phyloP scores from a whole-genome alignment of 2,888 invertebrate species.

The Chrysodeixis includens region DNA sequence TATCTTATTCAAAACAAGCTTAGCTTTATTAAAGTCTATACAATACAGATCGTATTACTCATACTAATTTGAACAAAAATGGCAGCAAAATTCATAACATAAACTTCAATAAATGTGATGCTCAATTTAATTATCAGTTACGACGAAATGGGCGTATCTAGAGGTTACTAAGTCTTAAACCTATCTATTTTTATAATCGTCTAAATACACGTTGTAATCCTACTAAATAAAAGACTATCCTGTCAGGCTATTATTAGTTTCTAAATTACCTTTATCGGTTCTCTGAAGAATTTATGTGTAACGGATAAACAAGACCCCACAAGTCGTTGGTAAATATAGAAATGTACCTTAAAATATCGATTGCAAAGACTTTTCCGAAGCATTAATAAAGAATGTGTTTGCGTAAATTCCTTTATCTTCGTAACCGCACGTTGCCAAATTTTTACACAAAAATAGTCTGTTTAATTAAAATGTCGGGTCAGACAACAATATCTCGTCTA shows the following conservation, averaged over 20 bases:
- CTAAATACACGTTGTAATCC: constrained; percentile 5
- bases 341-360: constrained; percentile 39
- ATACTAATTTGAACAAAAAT: not conserved
- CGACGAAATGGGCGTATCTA: not conserved
- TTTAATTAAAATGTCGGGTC: constrained; percentile 49
- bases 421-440: constrained; percentile 47
- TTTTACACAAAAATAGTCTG: constrained; percentile 36
- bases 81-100: not conserved
- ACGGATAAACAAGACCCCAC: constrained; percentile 43
- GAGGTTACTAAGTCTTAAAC: not conserved
- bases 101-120: not conserved
- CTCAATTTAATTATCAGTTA: not conserved
- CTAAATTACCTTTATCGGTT: constrained; percentile 32
- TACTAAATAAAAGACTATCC: constrained; percentile 27
- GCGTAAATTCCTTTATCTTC: constrained; percentile 61
- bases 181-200: not conserved
- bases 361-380: constrained; percentile 52
- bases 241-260: constrained; percentile 33
- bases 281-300: constrained; percentile 28
- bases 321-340: constrained; percentile 36
- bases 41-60: not conserved
- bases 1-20: constrained; percentile 7
- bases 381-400: constrained; percentile 62
- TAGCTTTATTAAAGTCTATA: not conserved
- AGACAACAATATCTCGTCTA: constrained; percentile 21